Conservation (phyloP, 2,888 invertebrate species). For the Nebria brevicollis region DNA sequence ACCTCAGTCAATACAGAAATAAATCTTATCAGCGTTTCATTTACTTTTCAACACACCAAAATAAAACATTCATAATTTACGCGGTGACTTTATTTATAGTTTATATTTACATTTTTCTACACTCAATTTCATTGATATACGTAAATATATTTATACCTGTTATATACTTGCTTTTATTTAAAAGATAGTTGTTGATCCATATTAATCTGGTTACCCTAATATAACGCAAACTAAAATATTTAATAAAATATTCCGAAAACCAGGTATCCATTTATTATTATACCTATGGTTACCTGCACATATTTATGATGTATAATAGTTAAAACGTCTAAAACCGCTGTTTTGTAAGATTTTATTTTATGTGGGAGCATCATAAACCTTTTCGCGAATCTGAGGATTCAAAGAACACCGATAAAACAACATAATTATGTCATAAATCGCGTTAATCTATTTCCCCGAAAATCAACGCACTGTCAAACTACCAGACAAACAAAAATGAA, state of each 20-base stretch:
- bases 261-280: no score
- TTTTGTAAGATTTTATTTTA: not conserved
- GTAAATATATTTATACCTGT: no score
- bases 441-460: conserved; percentile 3
- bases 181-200: no score
- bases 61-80: not conserved
- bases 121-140: not conserved
- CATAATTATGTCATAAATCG: conserved; percentile 25
- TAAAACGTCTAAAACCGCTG: not conserved
- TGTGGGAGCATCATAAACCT: conserved; percentile 22
- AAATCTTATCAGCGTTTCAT: not conserved
- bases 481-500: not conserved
- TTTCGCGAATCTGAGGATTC: conserved; percentile 3
- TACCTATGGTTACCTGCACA: no score
- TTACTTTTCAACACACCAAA: conserved; percentile 1
- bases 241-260: no score
- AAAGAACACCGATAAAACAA: conserved; percentile 20
- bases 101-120: not conserved
- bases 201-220: no score
- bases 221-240: no score
- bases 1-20: conserved; percentile 1
- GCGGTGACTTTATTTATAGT: not conserved
- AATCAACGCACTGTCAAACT: conserved; percentile 2
- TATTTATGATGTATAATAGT: not conserved
- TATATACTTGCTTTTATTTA: no score